Conservation (phyloP, 2,113 vertebrate species). For the Trichomycterus rosablanca region DNA sequence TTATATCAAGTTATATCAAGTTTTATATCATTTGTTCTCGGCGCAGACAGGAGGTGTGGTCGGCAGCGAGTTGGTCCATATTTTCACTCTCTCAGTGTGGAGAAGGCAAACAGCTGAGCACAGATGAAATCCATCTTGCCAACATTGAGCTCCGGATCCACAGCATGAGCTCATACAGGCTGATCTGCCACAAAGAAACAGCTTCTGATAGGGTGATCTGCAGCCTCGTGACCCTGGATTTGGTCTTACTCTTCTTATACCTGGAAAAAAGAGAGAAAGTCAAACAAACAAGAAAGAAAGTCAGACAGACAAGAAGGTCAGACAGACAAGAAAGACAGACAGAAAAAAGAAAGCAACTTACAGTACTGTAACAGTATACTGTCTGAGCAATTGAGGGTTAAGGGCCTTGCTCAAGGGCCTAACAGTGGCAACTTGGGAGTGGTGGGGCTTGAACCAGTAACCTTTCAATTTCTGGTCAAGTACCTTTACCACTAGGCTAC, state of each 20-base stretch:
- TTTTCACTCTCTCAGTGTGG: slow-evolving; percentile 16
- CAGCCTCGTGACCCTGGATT: slow-evolving; percentile 64
- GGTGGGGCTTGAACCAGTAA: too few relatives aligned
- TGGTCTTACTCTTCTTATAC: slow-evolving; percentile 73
- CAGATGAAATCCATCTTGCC: slow-evolving; percentile 65
- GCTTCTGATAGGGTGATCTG: slow-evolving; percentile 75
- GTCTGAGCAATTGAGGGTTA: too few relatives aligned
- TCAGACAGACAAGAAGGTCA: neutral
- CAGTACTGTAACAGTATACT: too few relatives aligned
- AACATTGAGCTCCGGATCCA: slow-evolving; percentile 68
- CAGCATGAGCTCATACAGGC: slow-evolving; percentile 75
- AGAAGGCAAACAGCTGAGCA: slow-evolving; percentile 63
- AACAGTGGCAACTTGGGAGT: too few relatives aligned
- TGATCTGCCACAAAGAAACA: slow-evolving; percentile 77
- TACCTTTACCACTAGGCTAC: too few relatives aligned
- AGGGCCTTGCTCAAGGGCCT: too few relatives aligned
- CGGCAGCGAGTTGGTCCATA: neutral
- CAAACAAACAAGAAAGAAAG: neutral
- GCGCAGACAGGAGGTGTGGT: too few relatives aligned
- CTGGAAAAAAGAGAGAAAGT: slow-evolving; percentile 61
- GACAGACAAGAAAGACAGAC: neutral
- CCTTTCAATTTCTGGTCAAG: too few relatives aligned
- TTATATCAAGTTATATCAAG: too few relatives aligned
- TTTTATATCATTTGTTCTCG: too few relatives aligned
- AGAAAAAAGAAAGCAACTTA: too few relatives aligned